These are phyloP conservation scores for Brenthis ino DNA, from an alignment of 2,888 invertebrate genomes.

Conservation along the genomic window DNA sequence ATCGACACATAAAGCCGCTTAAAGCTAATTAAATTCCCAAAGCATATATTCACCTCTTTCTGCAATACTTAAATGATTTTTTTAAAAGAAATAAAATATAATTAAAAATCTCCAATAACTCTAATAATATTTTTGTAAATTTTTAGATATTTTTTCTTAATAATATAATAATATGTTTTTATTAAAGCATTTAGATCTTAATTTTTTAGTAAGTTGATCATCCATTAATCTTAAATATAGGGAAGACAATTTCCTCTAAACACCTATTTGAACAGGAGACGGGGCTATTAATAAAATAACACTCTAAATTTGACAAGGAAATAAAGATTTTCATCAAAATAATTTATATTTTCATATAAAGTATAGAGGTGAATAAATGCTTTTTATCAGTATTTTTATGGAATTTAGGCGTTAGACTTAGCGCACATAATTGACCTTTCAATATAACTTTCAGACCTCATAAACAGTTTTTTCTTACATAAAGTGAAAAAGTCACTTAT, in stretches of 20 bases:
- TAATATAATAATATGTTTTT: too few relatives aligned
- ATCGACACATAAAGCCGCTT: not conserved
- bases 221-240: too few relatives aligned
- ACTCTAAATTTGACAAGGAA: too few relatives aligned
- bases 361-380: conserved; percentile 2
- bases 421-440: not conserved
- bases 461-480: not conserved
- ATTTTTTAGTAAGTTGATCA: too few relatives aligned
- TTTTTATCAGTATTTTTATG: conserved; percentile 3
- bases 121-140: too few relatives aligned
- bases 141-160: too few relatives aligned
- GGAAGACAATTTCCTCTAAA: too few relatives aligned
- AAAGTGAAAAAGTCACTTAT: conserved; percentile 1
- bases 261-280: too few relatives aligned
- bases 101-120: not conserved
- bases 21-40: conserved; percentile 1
- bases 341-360: too few relatives aligned
- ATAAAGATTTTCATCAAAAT: too few relatives aligned
- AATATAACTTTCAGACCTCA: not conserved
- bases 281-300: too few relatives aligned
- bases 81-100: not conserved
- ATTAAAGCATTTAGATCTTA: too few relatives aligned
- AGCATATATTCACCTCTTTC: conserved; percentile 5
- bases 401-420: not conserved
- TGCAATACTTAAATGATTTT: not conserved